Percentiles rank a stretch among this genome's conserved stretches.
These are phyloP conservation scores for Calliphora vicina DNA, from an alignment of 1,140 invertebrate species.

Conservation along the genomic window DNA sequence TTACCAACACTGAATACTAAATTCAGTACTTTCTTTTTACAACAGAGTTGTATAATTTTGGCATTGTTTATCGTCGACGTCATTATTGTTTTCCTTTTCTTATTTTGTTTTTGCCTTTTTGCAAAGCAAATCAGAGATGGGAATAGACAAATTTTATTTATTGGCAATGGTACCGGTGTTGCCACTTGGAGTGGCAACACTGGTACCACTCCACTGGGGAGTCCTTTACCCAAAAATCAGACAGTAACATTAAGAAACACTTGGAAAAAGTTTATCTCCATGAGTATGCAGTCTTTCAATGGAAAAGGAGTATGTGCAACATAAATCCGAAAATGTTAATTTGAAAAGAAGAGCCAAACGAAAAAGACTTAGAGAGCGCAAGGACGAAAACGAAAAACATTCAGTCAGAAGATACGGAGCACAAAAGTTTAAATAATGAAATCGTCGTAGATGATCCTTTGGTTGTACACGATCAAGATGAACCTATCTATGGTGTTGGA, in stretches of 20 bases:
- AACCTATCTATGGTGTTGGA: neutral
- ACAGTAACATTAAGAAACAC: slow-evolving; percentile 28
- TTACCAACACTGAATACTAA: neutral
- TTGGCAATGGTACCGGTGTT: no score
- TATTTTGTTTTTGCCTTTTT: no score
- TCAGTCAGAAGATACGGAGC: slow-evolving; percentile 8
- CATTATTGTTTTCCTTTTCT: slow-evolving; percentile 4
- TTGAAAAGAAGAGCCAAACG: slow-evolving; percentile 15
- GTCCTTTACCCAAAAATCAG: neutral
- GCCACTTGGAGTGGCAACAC: no score
- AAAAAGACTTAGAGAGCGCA: slow-evolving; percentile 11
- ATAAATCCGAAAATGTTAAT: slow-evolving; percentile 15
- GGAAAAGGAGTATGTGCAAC: slow-evolving; percentile 10
- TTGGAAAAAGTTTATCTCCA: slow-evolving; percentile 23
- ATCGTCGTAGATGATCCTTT: slow-evolving; percentile 2
- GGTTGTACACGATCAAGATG: neutral
- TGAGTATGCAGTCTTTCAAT: neutral
- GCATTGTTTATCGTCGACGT: slow-evolving; percentile 8
- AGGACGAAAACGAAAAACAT: neutral
- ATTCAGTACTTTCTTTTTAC: neutral
- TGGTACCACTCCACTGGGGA: no score
- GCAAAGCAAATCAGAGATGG: no score
- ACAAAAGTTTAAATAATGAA: neutral
- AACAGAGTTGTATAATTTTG: neutral
- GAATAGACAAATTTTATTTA: no score